These are phyloP conservation scores for Prunella strophiata DNA, from an alignment of 2,797 vertebrate species.

Conservation along the genomic window DNA sequence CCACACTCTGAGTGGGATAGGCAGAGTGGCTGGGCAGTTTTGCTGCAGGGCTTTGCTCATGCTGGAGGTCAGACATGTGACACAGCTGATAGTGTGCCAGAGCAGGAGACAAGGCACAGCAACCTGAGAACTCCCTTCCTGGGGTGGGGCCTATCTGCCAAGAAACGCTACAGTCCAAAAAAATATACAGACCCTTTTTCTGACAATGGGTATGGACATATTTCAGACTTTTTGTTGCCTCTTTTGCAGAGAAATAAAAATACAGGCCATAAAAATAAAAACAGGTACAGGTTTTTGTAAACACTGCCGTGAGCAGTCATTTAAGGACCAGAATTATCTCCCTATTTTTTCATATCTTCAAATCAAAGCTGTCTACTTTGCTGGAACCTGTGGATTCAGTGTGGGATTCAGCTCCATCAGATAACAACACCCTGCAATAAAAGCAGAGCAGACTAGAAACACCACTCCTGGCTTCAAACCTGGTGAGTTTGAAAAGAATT, in stretches of 20 bases:
- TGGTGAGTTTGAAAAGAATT: background rate
- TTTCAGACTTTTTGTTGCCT: background rate
- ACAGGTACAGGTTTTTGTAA: background rate
- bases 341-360: background rate
- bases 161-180: background rate
- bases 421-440: background rate
- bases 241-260: background rate
- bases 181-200: background rate
- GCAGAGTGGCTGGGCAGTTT: background rate
- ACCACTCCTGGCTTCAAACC: background rate
- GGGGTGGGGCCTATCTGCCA: background rate
- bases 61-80: background rate
- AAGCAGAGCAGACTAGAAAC: background rate
- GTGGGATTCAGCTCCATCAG: background rate
- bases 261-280: background rate
- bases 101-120: rapidly evolving
- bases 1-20: background rate
- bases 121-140: background rate
- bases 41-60: background rate
- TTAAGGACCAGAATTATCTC: background rate
- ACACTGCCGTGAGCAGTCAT: background rate
- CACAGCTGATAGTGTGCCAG: background rate
- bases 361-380: background rate
- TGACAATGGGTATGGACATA: background rate
- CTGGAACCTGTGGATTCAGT: background rate